Base-by-base conservation (phyloP, 2,888 invertebrate genomes). In the Diarsia mendica region DNA sequence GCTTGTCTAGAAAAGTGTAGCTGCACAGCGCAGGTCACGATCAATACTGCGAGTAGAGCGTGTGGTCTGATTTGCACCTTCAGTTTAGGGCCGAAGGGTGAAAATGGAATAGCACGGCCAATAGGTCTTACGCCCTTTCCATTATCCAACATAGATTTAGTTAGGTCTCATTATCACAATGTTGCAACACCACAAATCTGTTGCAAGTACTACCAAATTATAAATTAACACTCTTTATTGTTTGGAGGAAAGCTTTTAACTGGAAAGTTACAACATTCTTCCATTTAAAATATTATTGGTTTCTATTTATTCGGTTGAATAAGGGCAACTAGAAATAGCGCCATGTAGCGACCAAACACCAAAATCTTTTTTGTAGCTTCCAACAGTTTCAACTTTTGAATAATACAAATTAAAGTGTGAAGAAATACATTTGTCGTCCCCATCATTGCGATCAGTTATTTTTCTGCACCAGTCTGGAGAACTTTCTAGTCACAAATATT, bases 11-110 rank as follows among this genome's bases (percentile, higher is more conserved):
- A 49, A 49, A 5, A 39, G 39, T 53, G 11, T 53, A n/a, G n/a
- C n/a, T 53, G 53, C 53, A 53, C n/a, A 48, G 69, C 69, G 67
- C 68, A 67, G 20, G 68, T 46, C 67, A 67, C 67, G 10, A 68
- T 67, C 68, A 68, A 68, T 68, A 67, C 20, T 61, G 39, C 8
- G 15, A 5, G 28, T 55, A 3, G 15, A 23, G 55, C 23, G 13
- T 23, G 23, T 23, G 23, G 6, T 55, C 23, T 23, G 23, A 55
- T 55, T 55, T 55, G 55, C 23, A 55, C 23, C 55, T 23, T 55
- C 23, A 23, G 23, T 2, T 23, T 23, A 55, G 55, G 23, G 15
- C 55, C 0, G 55, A 55, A 15, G 23, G 6, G 0, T 28, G 23
- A 23, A 55, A 23, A 55, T 53, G 4, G 8, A 55, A 55, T 6